Evolutionary conservation across 2,797 vertebrate species (phyloP).

Genomic region (Ctenochaetus hawaiiensis): DNA sequence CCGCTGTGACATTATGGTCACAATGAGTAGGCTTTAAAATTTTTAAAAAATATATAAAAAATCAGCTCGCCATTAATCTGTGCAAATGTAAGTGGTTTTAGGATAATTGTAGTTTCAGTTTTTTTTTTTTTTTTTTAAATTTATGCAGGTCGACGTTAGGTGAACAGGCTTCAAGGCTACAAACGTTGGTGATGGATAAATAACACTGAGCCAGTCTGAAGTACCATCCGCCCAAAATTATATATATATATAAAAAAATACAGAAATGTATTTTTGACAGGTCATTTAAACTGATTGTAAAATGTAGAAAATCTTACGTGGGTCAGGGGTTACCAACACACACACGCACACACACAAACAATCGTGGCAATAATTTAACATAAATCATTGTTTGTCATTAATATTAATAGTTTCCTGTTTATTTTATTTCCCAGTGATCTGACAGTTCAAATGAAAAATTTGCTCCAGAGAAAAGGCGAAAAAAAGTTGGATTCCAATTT

Average conservation of each 20-base stretch:
- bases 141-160: neutral
- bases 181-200: neutral
- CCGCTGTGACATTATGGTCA: constrained; percentile 20
- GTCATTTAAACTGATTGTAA: neutral
- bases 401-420: constrained; percentile 5
- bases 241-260: too few relatives aligned
- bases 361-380: neutral
- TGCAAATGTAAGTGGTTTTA: neutral
- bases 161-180: neutral
- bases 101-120: neutral
- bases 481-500: neutral
- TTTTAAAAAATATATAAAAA: neutral
- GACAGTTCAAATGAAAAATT: constrained; percentile 16
- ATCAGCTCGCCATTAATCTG: constrained; percentile 6
- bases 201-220: neutral
- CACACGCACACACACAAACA: neutral
- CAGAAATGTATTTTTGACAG: constrained; percentile 12
- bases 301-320: neutral
- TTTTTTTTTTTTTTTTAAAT: neutral
- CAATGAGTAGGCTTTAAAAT: neutral
- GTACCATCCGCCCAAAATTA: neutral
- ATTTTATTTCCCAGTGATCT: constrained; percentile 31
- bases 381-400: constrained; percentile 2
- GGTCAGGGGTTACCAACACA: constrained; percentile 8
- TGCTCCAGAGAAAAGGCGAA: neutral